Evolutionary conservation across 2,888 invertebrate genomes (phyloP), one percentile per base, ranked within the genome.

Genomic region (Hirtodrosophila confusa): DNA sequence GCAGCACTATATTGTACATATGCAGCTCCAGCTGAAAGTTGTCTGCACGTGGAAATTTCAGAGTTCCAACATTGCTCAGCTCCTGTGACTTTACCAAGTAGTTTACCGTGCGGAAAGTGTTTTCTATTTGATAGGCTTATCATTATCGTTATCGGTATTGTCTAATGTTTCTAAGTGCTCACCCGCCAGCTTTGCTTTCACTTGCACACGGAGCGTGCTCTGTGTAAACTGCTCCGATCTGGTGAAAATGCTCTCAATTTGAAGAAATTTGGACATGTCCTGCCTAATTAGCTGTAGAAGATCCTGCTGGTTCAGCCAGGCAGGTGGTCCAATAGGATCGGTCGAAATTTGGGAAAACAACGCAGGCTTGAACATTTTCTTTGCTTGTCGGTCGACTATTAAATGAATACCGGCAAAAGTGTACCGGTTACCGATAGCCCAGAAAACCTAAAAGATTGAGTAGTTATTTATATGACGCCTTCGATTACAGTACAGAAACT

Each of bases 1-100:
- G 88, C 4, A 90, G 54, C 0, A 90, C 65, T 24, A 58, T 57
- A 6, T 71, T 49, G 33, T 89, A 80, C 65, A 88, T 78, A 7
- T 67, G 41, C 5, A 40, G 65, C 43, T 90, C 90, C 23, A 72
- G 60, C 0, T 80, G 63, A 49, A 84, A 88, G 12, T 77, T 51
- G 6, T 75, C 53, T 0, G 11, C 3, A 8, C 47, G 41, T n/a
- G 80, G 63, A 12, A 76, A 47, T 33, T 43, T 74, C 0, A 39
- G 31, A 7, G 51, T 43, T 6, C 45, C 23, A 8, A 0, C 10
- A 6, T 49, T 49, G 0, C 44, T 57, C 0, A 49, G 9, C 6
- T 70, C 41, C n/a, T 54, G 17, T 0, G 79, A 66, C 47, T 85
- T 88, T 2, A 88, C 39, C 39, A 74, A 53, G 41, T 76, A 86